Conservation (phyloP, 2,797 vertebrate genomes). For the Anas capensis region DNA sequence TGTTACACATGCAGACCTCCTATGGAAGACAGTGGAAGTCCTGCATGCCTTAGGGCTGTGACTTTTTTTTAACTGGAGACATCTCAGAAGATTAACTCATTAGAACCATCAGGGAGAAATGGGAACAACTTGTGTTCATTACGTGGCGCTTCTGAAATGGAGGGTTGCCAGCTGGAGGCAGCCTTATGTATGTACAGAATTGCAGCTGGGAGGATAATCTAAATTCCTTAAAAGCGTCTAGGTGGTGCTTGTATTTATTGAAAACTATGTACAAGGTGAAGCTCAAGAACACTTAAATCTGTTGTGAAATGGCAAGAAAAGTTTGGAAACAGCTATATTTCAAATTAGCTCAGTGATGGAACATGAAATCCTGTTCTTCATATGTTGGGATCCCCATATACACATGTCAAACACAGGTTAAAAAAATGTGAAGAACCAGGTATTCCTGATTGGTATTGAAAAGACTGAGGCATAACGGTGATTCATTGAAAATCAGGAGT, state of each 20-base stretch:
- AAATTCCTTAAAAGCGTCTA: constrained; percentile 32
- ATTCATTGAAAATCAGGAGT: neutral
- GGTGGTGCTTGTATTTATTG: neutral
- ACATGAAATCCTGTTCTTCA: neutral
- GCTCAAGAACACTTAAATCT: neutral
- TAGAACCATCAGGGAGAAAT: neutral
- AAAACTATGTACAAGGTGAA: neutral
- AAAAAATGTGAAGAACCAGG: neutral
- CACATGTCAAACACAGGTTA: neutral
- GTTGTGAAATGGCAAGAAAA: neutral
- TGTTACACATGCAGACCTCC: neutral
- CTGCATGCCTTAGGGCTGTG: neutral
- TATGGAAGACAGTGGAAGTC: neutral
- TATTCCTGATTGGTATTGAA: neutral
- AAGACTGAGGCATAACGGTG: neutral
- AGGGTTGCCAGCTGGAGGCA: constrained; percentile 48
- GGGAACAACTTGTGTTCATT: constrained; percentile 26
- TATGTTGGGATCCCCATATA: neutral
- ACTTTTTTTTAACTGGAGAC: neutral
- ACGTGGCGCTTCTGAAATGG: neutral
- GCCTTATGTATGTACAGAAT: neutral
- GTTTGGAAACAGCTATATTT: neutral
- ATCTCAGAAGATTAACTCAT: neutral
- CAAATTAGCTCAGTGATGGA: neutral
- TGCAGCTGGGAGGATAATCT: constrained; percentile 14